These are phyloP conservation scores for Stichodactyla mertensii DNA, from an alignment of 64 coral and sea anemone species.

Conservation along the genomic window DNA sequence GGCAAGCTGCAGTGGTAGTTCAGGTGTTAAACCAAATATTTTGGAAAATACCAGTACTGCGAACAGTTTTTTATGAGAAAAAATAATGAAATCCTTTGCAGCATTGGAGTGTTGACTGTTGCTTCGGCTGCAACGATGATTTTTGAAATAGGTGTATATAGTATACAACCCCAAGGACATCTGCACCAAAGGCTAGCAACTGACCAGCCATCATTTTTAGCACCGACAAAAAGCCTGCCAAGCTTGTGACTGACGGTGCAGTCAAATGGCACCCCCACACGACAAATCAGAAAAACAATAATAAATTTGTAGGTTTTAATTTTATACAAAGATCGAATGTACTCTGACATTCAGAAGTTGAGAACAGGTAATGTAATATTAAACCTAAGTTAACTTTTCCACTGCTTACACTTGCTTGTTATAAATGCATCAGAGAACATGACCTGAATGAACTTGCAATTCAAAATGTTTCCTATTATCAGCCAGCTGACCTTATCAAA, in stretches of 20 bases:
- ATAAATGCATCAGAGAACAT: neutral
- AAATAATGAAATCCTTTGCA: too few relatives aligned
- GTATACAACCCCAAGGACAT: too few relatives aligned
- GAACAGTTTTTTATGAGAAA: too few relatives aligned
- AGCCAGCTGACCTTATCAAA: slow-evolving; percentile 12
- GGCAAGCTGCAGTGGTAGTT: too few relatives aligned
- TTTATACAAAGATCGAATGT: slow-evolving; percentile 25
- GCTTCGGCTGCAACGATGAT: too few relatives aligned
- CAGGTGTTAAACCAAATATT: too few relatives aligned
- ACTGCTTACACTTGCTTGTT: neutral
- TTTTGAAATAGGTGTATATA: too few relatives aligned
- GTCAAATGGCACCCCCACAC: too few relatives aligned
- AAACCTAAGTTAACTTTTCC: neutral
- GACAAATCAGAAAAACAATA: neutral
- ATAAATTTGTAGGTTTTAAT: neutral
- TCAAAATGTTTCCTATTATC: slow-evolving; percentile 3
- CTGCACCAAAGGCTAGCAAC: too few relatives aligned
- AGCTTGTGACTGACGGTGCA: neutral
- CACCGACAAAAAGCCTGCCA: neutral
- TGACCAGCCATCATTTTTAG: too few relatives aligned
- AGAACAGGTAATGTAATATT: slow-evolving; percentile 5
- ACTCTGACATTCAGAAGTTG: neutral
- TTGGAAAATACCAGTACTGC: too few relatives aligned
- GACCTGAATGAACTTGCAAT: neutral
- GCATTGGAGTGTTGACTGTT: too few relatives aligned